Base-by-base conservation (phyloP, 2,888 invertebrate genomes). In the Augiades crinisus region DNA sequence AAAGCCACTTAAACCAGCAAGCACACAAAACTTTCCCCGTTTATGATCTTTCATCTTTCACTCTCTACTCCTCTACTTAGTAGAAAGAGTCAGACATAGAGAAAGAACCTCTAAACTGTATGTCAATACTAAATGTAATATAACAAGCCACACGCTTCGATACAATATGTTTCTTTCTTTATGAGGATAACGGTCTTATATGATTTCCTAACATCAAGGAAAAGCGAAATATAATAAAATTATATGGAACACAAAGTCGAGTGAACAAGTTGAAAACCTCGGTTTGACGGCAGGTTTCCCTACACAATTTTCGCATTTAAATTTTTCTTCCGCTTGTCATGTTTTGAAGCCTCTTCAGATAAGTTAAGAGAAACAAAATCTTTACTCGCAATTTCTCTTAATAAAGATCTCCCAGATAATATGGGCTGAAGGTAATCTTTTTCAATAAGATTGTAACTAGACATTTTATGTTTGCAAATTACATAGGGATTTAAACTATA, bases 321-420 rank as follows among this genome's bases (percentile, higher is more conserved):
- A 49, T 40, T 33, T 22, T 49, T 17, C 13, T 49, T 41, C n/a
- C 14, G 40, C 47, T 49, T 49, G 47, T 49, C 47, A 47, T 47
- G 40, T 47, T 40, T 40, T 22, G 47, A 47, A 49, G 10, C 22
- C 40, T 40, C 40, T 49, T 41, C 40, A 40, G 10, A n/a, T 47
- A 38, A 38, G 21, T 31, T 38, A 24, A n/a, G 14, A 34, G 12
- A 47, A 10, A 47, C 13, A n/a, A 47, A 40, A 49, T 24, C 22
- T 33, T 40, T 40, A n/a, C 16, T 33, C 17, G 3, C 1, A 21
- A 16, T 47, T 47, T 31, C 8, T 6, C 10, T 37, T 12, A 10
- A 37, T 13, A 37, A 47, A 36, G 5, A 31, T 30, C 30, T 41
- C 12, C 3, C 1, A 31, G 10, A 5, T 36, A 17, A 36, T 17